Conservation (phyloP, 64 coral and sea anemone genomes). For the Cladopsammia gracilis region DNA sequence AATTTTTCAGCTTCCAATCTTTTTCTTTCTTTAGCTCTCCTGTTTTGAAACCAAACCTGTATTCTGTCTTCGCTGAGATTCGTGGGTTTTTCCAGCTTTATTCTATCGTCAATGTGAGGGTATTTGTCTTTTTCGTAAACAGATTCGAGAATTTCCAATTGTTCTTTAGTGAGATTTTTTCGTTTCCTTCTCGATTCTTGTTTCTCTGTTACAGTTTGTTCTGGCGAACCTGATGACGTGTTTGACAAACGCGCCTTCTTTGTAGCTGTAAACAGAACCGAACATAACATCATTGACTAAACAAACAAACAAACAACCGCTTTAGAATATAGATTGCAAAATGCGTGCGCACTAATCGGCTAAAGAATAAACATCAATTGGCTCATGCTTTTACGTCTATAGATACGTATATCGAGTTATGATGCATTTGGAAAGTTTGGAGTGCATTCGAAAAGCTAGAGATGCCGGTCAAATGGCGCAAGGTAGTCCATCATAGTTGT, state of each 20-base stretch:
- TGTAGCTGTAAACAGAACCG: neutral
- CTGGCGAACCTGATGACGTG: neutral
- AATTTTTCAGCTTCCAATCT: constrained; percentile 27
- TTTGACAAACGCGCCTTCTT: constrained; percentile 17
- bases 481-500: no score
- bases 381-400: no score
- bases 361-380: no score
- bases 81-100: constrained; percentile 39
- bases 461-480: no score
- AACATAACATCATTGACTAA: no score
- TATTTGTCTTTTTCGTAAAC: constrained; percentile 62
- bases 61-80: constrained; percentile 59
- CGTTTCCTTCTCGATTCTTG: constrained; percentile 60
- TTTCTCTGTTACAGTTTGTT: constrained; percentile 24
- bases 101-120: constrained; percentile 59
- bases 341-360: no score
- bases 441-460: no score
- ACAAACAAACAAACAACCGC: neutral
- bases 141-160: constrained; percentile 63
- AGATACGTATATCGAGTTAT: no score
- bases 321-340: neutral
- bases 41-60: constrained; percentile 80
- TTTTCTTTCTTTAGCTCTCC: constrained; percentile 68
- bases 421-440: no score
- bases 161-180: constrained; percentile 71